Conservation (phyloP, 2,888 invertebrate species). For the Gandaritis pyraliata region DNA sequence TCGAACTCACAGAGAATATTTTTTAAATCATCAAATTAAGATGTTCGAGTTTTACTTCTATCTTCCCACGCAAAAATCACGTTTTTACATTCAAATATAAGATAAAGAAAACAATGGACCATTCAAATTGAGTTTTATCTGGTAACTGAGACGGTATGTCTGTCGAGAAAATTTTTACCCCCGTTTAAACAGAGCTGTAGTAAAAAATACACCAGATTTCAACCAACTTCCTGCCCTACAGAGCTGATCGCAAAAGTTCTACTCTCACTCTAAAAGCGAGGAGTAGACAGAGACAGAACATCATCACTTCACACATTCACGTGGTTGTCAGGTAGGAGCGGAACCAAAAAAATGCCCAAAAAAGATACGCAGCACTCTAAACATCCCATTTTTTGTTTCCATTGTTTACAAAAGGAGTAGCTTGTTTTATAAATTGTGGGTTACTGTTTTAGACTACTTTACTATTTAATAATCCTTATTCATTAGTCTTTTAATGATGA, state of each 20-base stretch:
- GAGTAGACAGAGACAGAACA: conserved; percentile 54
- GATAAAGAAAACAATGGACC: conserved; percentile 67
- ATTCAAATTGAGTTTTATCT: conserved; percentile 70
- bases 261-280: conserved; percentile 54
- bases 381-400: conserved; percentile 78
- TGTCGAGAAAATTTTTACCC: conserved; percentile 67
- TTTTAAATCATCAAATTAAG: conserved; percentile 33
- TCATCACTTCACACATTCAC: conserved; percentile 69
- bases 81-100: conserved; percentile 44
- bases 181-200: conserved; percentile 71
- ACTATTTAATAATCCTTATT: conserved; percentile 31
- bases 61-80: conserved; percentile 48
- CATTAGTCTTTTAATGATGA: not conserved
- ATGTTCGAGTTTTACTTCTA: conserved; percentile 22
- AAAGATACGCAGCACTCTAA: conserved; percentile 75
- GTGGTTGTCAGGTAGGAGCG: conserved; percentile 79
- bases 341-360: conserved; percentile 75
- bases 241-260: conserved; percentile 63
- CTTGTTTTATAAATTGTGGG: conserved; percentile 65
- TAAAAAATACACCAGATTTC: conserved; percentile 81
- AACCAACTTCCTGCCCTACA: conserved; percentile 76
- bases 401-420: conserved; percentile 78
- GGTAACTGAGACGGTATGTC: conserved; percentile 61
- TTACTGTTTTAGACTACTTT: conserved; percentile 54
- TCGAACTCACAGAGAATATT: conserved; percentile 21